Conservation (phyloP, 2,113 vertebrate species). For the Uria lomvia region DNA sequence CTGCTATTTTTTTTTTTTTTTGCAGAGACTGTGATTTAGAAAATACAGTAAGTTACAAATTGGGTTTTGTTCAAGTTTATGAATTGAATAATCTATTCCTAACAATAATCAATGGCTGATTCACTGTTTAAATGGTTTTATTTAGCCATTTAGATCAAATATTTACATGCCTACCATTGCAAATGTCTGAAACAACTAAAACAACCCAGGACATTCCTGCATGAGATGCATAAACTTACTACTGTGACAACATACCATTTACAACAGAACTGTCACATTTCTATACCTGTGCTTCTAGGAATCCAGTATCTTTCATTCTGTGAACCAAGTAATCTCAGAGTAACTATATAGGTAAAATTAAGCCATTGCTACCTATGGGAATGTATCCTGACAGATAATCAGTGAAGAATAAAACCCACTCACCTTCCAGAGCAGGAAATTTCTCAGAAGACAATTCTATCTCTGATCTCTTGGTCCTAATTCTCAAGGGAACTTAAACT, state of each 20-base stretch:
- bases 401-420: neutral
- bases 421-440: neutral
- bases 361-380: neutral
- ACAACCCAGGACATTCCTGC: neutral
- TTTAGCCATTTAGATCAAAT: neutral
- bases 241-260: neutral
- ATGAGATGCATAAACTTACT: neutral
- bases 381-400: neutral
- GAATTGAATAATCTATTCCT: neutral
- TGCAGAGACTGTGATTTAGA: constrained; percentile 22
- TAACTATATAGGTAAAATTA: neutral
- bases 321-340: neutral
- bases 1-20: neutral
- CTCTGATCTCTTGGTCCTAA: neutral
- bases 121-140: constrained; percentile 12
- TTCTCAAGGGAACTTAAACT: neutral
- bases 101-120: constrained; percentile 22
- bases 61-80: constrained; percentile 34
- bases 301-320: neutral
- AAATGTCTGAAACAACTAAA: neutral
- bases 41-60: constrained; percentile 31
- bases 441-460: neutral
- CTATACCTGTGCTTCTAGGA: neutral
- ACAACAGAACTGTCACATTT: neutral
- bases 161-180: neutral